Evolutionary conservation across 1,140 invertebrate genomes (phyloP).

Genomic region (Homarus americanus): DNA sequence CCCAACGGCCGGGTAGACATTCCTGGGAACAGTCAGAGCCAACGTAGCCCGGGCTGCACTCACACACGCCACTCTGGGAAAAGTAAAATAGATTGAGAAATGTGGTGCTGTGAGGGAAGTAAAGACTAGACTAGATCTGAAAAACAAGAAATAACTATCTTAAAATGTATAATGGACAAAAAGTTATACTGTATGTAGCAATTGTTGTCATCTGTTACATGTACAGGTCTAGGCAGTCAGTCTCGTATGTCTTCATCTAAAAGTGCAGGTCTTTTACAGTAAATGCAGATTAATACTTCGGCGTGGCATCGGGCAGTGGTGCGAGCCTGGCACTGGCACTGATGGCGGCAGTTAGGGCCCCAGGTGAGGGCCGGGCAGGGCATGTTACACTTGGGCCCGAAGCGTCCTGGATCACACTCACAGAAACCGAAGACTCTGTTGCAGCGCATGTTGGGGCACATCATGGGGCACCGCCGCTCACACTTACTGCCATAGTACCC

Average conservation of each 20-base stretch:
- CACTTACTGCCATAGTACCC: constrained; percentile 75
- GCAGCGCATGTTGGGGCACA: constrained; percentile 58
- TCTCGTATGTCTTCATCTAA: too few species aligned
- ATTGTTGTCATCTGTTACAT: too few species aligned
- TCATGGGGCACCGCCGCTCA: constrained; percentile 76
- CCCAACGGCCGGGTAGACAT: constrained; percentile 86
- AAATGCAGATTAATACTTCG: constrained; percentile 70
- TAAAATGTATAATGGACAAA: too few species aligned
- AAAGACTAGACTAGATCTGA: too few species aligned
- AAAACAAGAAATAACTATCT: too few species aligned
- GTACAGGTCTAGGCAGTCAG: too few species aligned
- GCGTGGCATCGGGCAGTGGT: constrained; percentile 85
- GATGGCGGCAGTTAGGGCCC: constrained; percentile 87
- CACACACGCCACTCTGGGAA: constrained; percentile 85
- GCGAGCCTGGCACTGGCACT: constrained; percentile 96
- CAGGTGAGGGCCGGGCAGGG: constrained; percentile 87
- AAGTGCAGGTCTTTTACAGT: too few species aligned
- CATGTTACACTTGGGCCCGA: constrained; percentile 84
- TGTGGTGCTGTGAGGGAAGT: too few species aligned
- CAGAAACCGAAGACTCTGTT: constrained; percentile 59
- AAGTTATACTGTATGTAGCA: too few species aligned
- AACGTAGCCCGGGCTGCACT: constrained; percentile 88
- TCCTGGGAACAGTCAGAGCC: constrained; percentile 85
- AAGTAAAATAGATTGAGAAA: too few species aligned
- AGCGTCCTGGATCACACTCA: constrained; percentile 55